These are phyloP conservation scores for Lycia hirtaria DNA, from an alignment of 2,888 invertebrate species.

Conservation along the genomic window DNA sequence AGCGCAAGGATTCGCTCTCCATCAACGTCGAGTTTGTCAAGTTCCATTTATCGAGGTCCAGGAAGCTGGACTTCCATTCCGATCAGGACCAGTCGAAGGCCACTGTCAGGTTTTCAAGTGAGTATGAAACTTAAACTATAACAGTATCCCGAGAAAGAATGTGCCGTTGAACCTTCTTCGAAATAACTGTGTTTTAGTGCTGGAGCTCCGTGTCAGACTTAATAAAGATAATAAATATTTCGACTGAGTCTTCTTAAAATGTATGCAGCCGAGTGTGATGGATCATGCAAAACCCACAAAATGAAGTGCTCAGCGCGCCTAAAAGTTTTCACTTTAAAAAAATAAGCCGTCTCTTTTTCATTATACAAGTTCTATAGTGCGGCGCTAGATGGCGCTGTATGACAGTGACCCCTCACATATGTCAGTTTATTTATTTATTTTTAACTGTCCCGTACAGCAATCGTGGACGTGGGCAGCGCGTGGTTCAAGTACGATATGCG, in stretches of 20 bases:
- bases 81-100: conserved; percentile 91
- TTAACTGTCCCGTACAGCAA: conserved; percentile 84
- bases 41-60: conserved; percentile 95
- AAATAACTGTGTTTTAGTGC: no score
- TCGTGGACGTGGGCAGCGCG: conserved; percentile 97
- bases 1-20: conserved; percentile 97
- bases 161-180: no score
- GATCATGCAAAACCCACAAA: no score
- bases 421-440: background rate
- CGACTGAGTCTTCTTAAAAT: no score
- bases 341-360: no score
- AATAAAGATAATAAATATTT: no score
- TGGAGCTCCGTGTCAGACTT: no score
- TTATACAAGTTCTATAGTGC: no score
- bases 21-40: conserved; percentile 99
- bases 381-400: no score
- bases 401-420: background rate
- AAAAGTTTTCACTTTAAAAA: no score
- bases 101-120: conserved; percentile 96
- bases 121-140: conserved; percentile 57
- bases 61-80: conserved; percentile 93
- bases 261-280: no score
- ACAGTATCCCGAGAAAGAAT: background rate
- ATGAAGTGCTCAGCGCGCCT: no score
- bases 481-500: conserved; percentile 99